phyloP scores from a whole-genome alignment of 2,797 vertebrate genomes.

The Emydoidea blandingii region DNA sequence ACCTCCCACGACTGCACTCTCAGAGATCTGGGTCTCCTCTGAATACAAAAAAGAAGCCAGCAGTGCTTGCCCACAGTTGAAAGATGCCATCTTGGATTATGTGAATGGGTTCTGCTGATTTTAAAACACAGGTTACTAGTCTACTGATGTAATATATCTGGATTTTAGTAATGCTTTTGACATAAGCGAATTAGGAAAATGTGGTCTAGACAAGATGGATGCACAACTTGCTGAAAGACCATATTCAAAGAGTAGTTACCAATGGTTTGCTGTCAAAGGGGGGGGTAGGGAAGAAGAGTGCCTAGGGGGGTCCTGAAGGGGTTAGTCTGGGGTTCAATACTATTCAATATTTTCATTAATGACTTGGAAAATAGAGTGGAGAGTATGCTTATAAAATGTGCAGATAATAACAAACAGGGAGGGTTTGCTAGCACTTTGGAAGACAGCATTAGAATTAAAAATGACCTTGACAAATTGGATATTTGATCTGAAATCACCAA shows the following conservation, averaged over 20 bases:
- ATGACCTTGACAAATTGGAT: not conserved
- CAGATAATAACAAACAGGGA: not conserved
- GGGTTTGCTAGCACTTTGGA: not conserved
- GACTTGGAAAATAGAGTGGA: not conserved
- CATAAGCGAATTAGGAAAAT: not conserved
- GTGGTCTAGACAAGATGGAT: not conserved
- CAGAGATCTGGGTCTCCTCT: not conserved
- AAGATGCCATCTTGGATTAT: not conserved
- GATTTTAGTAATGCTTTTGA: not conserved
- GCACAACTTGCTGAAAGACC: not conserved
- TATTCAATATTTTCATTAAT: not conserved
- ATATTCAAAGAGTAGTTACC: not conserved
- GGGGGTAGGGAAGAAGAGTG: too few species aligned
- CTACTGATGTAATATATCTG: not conserved
- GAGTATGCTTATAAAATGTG: not conserved
- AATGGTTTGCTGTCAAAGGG: not conserved
- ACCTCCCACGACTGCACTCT: not conserved
- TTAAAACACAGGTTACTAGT: not conserved
- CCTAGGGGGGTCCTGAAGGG: too few species aligned
- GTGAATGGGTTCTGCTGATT: not conserved
- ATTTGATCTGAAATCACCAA: not conserved
- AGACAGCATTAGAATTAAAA: not conserved
- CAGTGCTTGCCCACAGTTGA: not conserved
- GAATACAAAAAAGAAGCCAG: not conserved
- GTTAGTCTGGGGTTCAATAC: not conserved